Evolutionary conservation across 2,797 vertebrate genomes (phyloP).

Genomic region (Lates japonicus): DNA sequence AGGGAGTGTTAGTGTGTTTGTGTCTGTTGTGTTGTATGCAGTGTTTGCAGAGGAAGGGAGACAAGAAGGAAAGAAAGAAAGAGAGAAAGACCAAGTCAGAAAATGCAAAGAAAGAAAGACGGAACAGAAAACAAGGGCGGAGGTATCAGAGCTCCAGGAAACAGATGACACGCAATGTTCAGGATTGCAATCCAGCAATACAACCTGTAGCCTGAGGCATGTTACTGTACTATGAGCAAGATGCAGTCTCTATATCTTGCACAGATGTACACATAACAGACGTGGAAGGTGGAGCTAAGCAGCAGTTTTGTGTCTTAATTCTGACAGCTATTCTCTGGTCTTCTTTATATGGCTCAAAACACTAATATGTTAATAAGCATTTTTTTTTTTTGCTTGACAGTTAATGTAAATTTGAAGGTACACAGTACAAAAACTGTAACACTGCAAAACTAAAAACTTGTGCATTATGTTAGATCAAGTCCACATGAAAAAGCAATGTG

Average conservation of each 20-base stretch:
- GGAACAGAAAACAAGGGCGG: constrained; percentile 24
- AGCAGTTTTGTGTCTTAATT: background rate
- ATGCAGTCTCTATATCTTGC: background rate
- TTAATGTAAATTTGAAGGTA: background rate
- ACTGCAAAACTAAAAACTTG: background rate
- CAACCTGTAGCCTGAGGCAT: constrained; percentile 50
- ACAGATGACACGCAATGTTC: constrained; percentile 58
- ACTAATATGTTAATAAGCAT: background rate
- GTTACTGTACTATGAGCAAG: constrained; percentile 19
- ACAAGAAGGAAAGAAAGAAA: constrained; percentile 13
- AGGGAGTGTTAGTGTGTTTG: constrained; percentile 18
- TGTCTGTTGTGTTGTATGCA: constrained; percentile 21
- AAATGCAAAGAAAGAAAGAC: constrained; percentile 20
- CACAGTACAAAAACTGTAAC: background rate
- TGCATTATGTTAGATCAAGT: background rate
- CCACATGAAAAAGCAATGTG: background rate
- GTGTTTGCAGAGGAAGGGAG: constrained; percentile 18
- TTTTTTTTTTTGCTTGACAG: background rate
- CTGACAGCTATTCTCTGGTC: background rate
- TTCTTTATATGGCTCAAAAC: background rate
- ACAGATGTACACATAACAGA: background rate
- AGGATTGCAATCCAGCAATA: constrained; percentile 58
- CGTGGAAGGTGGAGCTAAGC: background rate
- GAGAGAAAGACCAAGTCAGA: constrained; percentile 6
- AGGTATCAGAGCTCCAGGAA: constrained; percentile 48